phyloP scores from a whole-genome alignment of 2,113 vertebrate species.

The Atractosteus spatula region DNA sequence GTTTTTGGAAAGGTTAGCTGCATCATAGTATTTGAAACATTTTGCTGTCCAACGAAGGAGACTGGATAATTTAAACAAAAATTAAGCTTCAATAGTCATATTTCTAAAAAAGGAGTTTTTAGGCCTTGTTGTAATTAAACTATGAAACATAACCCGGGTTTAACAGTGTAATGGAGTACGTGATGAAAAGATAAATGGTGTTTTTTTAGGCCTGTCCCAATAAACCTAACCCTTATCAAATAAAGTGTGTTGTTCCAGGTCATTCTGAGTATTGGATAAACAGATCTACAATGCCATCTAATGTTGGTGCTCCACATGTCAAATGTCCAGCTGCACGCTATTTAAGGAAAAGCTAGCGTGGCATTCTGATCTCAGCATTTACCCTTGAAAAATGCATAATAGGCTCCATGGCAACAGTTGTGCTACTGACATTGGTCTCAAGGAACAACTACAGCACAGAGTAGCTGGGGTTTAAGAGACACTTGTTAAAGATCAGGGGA shows the following conservation, averaged over 20 bases:
- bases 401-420: constrained; percentile 5
- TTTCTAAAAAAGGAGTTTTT: constrained; percentile 37
- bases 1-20: constrained; percentile 24
- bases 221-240: constrained; percentile 4
- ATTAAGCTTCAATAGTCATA: neutral
- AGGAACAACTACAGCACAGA: neutral
- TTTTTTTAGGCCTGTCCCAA: constrained; percentile 5
- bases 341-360: neutral
- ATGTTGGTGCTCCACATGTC: constrained; percentile 7
- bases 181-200: constrained; percentile 10
- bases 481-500: neutral
- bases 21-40: constrained; percentile 11
- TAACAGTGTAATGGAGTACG: constrained; percentile 6
- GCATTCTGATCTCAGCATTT: neutral
- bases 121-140: constrained; percentile 19
- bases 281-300: constrained; percentile 24
- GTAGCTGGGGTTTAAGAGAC: neutral
- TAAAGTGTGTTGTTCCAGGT: constrained; percentile 4
- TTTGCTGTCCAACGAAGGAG: constrained; percentile 6
- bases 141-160: constrained; percentile 14
- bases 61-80: constrained; percentile 13
- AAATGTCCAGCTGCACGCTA: neutral
- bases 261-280: neutral
- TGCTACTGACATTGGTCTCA: no score
- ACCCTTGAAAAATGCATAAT: neutral